These are phyloP conservation scores for Arenaria interpres DNA, from an alignment of 2,113 vertebrate species.

Conservation along the genomic window DNA sequence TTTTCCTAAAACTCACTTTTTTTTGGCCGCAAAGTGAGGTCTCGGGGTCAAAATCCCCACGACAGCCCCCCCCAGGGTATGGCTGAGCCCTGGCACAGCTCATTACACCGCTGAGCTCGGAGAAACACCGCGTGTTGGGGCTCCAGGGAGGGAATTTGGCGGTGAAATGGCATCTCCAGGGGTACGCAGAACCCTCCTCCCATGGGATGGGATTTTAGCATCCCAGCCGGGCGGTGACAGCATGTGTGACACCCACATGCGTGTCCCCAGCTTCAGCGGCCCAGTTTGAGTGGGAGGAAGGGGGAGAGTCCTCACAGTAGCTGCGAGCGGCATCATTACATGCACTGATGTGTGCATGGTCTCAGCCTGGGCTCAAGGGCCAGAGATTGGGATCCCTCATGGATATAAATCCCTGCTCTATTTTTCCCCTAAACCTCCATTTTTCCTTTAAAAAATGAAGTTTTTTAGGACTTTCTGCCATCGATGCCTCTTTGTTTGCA, in stretches of 20 bases:
- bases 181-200: neutral
- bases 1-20: neutral
- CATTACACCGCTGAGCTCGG: rapidly evolving
- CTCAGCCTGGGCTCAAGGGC: neutral
- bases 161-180: neutral
- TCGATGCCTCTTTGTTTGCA: neutral
- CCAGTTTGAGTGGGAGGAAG: neutral
- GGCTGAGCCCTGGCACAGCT: neutral
- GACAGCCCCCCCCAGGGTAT: neutral
- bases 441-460: neutral
- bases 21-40: neutral
- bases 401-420: neutral
- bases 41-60: neutral
- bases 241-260: neutral
- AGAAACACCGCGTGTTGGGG: rapidly evolving
- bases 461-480: neutral
- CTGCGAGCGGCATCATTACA: neutral
- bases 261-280: rapidly evolving
- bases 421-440: neutral
- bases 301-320: rapidly evolving
- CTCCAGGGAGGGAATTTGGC: neutral
- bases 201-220: neutral
- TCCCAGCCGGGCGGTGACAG: neutral
- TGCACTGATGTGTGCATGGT: neutral
- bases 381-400: neutral